Evolutionary conservation across 2,113 vertebrate genomes (phyloP), one percentile per base, ranked within the genome.

Genomic region (Camarhynchus parvulus): DNA sequence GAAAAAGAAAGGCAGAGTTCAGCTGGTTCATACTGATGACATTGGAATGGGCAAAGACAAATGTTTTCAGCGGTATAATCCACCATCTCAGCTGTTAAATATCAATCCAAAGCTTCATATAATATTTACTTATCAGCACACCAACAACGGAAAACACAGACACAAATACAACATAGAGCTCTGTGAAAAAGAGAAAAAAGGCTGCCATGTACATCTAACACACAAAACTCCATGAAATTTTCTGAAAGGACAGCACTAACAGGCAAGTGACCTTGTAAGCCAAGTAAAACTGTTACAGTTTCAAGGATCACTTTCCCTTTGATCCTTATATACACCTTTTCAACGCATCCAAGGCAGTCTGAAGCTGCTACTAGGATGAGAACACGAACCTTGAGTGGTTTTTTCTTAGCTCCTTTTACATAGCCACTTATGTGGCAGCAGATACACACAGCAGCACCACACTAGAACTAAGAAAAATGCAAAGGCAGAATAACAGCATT

Each of bases 1-100:
- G 87, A 91, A 95, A 96, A 93, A 94, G 94, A 97, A 96, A 96
- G 81, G 74, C 39, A 93, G 69, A 97, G 70, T 94, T 97, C 84
- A 96, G 95, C 92, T 62, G 91, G 77, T 78, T 97, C 88, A 90
- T 83, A 90, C 1, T 63, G 80, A 96, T 64, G 59, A 93, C 83
- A 97, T 63, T 37, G 58, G 84, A 83, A 92, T 0, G 70, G 68
- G 58, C 66, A 92, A 88, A 35, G 91, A 96, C 89, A 96, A 91
- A 92, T 52, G 64, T 74, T 95, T 97, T 94, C 94, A 87, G 56
- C 11, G 87, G 79, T 59, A 68, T 44, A 80, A 89, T 58, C 93
- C 85, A 83, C 66, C 83, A 96, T 46, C 83, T 76, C 47, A 85
- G 73, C 41, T 78, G 49, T 68, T 84, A 90, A 55, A 69, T 25